These are phyloP conservation scores for Podarcis raffonei DNA, from an alignment of 2,113 vertebrate genomes.

Conservation along the genomic window DNA sequence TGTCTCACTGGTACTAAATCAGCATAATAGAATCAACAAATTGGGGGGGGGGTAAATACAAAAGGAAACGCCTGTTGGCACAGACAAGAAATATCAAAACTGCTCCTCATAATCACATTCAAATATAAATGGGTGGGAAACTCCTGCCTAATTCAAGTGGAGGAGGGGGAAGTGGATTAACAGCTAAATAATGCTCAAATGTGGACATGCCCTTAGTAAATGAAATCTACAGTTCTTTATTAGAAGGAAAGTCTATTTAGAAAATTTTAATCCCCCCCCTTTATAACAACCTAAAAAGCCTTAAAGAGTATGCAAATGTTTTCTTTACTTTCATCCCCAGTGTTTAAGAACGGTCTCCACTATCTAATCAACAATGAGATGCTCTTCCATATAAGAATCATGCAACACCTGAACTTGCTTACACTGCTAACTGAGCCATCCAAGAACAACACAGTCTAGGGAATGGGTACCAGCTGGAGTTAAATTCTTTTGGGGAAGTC, in stretches of 20 bases:
- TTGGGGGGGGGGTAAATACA: too few species aligned
- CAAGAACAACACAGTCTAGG: fast-evolving
- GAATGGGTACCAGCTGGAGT: background rate
- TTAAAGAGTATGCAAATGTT: background rate
- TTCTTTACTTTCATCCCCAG: background rate
- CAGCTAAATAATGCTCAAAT: too few species aligned
- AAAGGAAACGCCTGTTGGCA: too few species aligned
- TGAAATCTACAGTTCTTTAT: background rate
- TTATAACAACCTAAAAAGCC: background rate
- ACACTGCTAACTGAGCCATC: background rate
- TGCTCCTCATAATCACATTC: too few species aligned
- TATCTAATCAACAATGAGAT: background rate
- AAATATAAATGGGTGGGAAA: too few species aligned
- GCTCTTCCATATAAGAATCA: background rate
- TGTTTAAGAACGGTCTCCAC: background rate
- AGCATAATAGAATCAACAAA: too few species aligned
- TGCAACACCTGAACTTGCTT: fast-evolving
- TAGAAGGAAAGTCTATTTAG: background rate
- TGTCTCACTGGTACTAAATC: too few species aligned
- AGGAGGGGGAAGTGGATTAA: too few species aligned
- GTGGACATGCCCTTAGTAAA: too few species aligned
- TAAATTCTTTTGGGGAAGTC: fast-evolving
- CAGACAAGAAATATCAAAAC: too few species aligned
- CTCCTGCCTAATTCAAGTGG: too few species aligned
- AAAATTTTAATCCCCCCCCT: too few species aligned